Percentiles rank a stretch among this genome's conserved stretches.
phyloP scores from a whole-genome alignment of 2,888 invertebrate genomes.

The Fissipunctia ypsillon region DNA sequence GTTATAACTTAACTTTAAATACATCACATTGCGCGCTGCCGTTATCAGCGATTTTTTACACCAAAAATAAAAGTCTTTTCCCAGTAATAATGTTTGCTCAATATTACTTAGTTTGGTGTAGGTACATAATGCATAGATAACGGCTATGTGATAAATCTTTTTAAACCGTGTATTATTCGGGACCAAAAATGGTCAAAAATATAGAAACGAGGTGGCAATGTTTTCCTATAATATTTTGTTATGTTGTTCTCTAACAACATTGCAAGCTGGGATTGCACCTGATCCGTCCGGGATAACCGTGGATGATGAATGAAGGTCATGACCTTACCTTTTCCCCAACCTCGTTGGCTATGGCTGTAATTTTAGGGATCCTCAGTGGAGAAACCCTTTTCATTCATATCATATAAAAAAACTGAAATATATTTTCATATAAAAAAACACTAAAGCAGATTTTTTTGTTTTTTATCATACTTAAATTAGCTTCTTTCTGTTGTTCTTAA shows the following conservation, averaged over 20 bases:
- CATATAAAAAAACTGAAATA: no score
- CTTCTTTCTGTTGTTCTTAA: not conserved
- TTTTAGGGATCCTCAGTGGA: not conserved
- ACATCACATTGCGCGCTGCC: no score
- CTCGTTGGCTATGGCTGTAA: not conserved
- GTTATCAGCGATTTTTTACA: not conserved
- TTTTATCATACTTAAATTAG: not conserved
- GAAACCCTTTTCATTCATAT: not conserved
- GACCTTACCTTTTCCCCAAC: conserved; percentile 20
- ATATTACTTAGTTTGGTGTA: not conserved
- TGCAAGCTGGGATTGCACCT: conserved; percentile 45
- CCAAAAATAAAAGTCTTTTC: not conserved
- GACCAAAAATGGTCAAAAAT: no score
- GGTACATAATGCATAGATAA: not conserved
- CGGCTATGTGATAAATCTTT: not conserved
- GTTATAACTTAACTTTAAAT: not conserved
- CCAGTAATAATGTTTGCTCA: no score
- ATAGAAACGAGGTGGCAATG: not conserved
- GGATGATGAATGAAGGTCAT: conserved; percentile 44
- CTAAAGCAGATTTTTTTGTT: not conserved
- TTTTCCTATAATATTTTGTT: conserved; percentile 10
- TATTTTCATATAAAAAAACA: not conserved
- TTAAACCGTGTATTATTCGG: not conserved
- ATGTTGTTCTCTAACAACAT: conserved; percentile 17
- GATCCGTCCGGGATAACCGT: conserved; percentile 30